Conservation (phyloP, 2,113 vertebrate genomes). For the Globicephala melas region DNA sequence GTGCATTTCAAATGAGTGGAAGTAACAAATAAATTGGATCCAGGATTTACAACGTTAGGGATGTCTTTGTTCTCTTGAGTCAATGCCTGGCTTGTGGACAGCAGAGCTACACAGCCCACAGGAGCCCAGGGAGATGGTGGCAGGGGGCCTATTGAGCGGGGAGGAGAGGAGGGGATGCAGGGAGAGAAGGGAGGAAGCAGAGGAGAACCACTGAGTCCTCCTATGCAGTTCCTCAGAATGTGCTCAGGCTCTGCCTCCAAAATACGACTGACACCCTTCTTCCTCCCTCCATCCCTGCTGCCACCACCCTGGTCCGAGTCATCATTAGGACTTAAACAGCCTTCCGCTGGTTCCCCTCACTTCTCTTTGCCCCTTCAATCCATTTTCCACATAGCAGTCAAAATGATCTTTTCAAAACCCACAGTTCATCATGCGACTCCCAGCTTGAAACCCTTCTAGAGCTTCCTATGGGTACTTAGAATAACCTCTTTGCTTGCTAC, state of each 20-base stretch:
- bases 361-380: background rate
- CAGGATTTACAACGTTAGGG: constrained; percentile 69
- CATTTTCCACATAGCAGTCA: background rate
- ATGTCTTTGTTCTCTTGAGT: constrained; percentile 61
- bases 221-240: rapidly evolving
- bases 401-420: background rate
- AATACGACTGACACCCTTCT: rapidly evolving
- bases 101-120: background rate
- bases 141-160: background rate
- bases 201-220: too few species aligned
- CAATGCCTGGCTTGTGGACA: background rate
- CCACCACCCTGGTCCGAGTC: background rate
- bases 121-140: background rate
- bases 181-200: rapidly evolving
- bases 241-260: background rate
- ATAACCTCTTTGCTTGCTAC: background rate
- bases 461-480: background rate
- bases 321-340: too few species aligned
- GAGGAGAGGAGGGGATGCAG: background rate
- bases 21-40: constrained; percentile 78
- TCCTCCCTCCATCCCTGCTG: background rate
- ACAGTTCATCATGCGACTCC: background rate
- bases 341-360: background rate
- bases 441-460: background rate
- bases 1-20: constrained; percentile 74